Base-by-base conservation (phyloP, 1,140 invertebrate genomes). In the Dreissena polymorpha region DNA sequence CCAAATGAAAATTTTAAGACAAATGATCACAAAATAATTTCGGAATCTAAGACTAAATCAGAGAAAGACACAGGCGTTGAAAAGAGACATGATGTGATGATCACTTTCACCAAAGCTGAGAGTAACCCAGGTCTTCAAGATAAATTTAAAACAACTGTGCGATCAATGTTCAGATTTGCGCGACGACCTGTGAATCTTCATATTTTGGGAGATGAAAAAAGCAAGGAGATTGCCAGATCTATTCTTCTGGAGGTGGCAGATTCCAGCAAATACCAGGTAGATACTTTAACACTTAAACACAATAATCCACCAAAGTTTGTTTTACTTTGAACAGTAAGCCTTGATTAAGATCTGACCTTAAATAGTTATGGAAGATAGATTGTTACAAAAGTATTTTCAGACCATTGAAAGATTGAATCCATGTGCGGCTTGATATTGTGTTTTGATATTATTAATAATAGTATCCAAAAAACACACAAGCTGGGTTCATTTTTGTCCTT, bases 201-300 rank as follows among this genome's bases (percentile, higher is more conserved):
- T 88, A 94, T 96, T 2, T 95, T 97, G 70, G 95, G 94, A 0
- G 96, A 97, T 89, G 90, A 93, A 5, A 92, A 93, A 10, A 96
- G 96, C 90, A 93, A 94, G 88, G 71, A 89, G 6, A 94, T 96
- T 68, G 95, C 95, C n/a, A 89, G 94, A 64, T 91, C 94, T 25
- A 93, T 96, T 21, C 86, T 95, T 63, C 91, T 89, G 84, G 92
- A 92, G 76, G 93, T 91, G 70, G 93, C 90, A 92, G 88, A 93
- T 91, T 72, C 73, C 84, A 92, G 94, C 87, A 92, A 93, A 87
- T 77, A 86, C 23, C 79, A 27, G 39, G 81, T 83, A 87, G 55
- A 55, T 79, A 18, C 16, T 25, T 3, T 16, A 23, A 60, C 6
- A 13, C 63, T 13, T 49, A 70, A 14, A 0, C 18, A n/a, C 5